Percentiles rank a stretch among this genome's conserved stretches.
Conservation (phyloP, 2,113 vertebrate species). For the Mionectes macconnelli region DNA sequence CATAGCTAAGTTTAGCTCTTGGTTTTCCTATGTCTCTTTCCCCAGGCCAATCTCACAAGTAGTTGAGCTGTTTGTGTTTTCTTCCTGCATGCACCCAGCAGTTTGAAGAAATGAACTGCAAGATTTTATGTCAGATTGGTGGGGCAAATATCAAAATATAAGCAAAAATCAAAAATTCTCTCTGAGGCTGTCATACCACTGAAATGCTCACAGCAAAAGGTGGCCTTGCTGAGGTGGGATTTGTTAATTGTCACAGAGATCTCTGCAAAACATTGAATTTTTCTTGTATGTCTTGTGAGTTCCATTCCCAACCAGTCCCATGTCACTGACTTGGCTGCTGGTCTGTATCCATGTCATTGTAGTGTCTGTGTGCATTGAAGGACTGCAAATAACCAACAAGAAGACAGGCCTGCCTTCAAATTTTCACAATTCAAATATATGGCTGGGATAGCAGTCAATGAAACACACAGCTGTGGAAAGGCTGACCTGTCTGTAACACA, state of each 20-base stretch:
- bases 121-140: neutral
- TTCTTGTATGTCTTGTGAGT: neutral
- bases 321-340: neutral
- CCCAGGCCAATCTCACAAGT: neutral
- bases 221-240: neutral
- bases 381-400: neutral
- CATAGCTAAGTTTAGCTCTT: neutral
- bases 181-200: neutral
- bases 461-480: neutral
- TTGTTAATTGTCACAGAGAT: neutral
- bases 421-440: neutral
- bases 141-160: neutral
- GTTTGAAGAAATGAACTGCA: neutral
- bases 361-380: neutral
- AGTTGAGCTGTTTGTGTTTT: neutral
- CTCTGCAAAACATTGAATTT: neutral
- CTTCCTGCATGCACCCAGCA: neutral
- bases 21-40: neutral
- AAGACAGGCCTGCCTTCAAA: neutral
- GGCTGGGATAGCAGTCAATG: neutral
- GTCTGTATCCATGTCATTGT: rapidly evolving
- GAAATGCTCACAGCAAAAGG: neutral
- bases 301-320: neutral
- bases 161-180: neutral
- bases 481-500: neutral